Conservation (phyloP, 92 coral and sea anemone species). For the Parazoanthus swiftii region DNA sequence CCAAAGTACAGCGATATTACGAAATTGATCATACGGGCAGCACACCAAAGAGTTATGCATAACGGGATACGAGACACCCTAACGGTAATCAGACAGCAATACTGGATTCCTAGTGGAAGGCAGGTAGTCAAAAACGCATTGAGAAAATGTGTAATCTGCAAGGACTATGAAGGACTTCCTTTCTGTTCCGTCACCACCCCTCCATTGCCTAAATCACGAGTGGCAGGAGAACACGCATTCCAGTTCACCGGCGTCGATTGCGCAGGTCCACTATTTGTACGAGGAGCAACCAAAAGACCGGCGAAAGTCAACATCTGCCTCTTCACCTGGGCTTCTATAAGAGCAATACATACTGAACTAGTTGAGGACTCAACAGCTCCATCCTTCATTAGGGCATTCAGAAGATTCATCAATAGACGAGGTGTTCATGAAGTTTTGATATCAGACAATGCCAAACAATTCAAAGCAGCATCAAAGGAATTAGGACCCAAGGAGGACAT, state of each 20-base stretch:
- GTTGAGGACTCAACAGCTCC: constrained; percentile 52
- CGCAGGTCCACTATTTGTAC: constrained; percentile 57
- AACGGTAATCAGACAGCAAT: constrained; percentile 57
- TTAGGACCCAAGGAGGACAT: constrained; percentile 10
- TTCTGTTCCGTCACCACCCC: constrained; percentile 47
- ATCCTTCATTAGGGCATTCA: constrained; percentile 54
- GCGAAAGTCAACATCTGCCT: constrained; percentile 49
- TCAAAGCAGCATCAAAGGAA: constrained; percentile 61
- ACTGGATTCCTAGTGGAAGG: constrained; percentile 63
- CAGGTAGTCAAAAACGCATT: constrained; percentile 49
- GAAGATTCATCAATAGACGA: constrained; percentile 52
- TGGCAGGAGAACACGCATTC: constrained; percentile 49
- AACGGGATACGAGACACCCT: constrained; percentile 56
- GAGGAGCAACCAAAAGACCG: constrained; percentile 30
- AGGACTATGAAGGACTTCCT: constrained; percentile 51
- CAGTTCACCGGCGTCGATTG: constrained; percentile 57
- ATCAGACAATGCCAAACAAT: constrained; percentile 62
- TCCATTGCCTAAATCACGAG: constrained; percentile 50
- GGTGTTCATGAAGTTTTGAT: constrained; percentile 55
- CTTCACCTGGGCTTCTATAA: constrained; percentile 50
- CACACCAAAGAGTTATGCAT: constrained; percentile 46
- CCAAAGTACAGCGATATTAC: constrained; percentile 48
- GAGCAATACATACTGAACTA: constrained; percentile 59
- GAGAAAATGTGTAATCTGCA: constrained; percentile 56
- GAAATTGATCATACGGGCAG: constrained; percentile 40